Evolutionary conservation across 30 jellyfish, hydroid and myxozoan species (phyloP).

Genomic region (Hydra vulgaris): DNA sequence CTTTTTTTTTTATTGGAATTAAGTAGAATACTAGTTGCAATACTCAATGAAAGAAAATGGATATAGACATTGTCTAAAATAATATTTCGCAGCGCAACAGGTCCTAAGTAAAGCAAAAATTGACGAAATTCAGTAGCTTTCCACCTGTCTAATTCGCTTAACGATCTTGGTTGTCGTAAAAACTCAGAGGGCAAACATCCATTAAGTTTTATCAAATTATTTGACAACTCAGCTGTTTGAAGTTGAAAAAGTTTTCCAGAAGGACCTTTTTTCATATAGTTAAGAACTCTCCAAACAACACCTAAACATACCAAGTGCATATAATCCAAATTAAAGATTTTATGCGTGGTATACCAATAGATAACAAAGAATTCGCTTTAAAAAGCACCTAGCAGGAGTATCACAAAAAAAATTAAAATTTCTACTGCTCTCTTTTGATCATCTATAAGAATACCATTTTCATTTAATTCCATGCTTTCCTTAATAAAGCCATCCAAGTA

Average conservation of each 20-base stretch:
- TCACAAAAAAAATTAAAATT: background rate
- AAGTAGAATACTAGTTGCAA: constrained; percentile 18
- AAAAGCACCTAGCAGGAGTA: background rate
- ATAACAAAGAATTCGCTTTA: background rate
- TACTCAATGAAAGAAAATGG: constrained; percentile 29
- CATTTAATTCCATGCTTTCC: background rate
- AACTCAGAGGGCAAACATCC: constrained; percentile 29
- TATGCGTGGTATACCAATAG: constrained; percentile 7
- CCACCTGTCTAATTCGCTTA: constrained; percentile 35
- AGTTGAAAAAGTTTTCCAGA: constrained; percentile 19
- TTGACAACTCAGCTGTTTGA: constrained; percentile 22
- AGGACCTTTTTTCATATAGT: constrained; percentile 8
- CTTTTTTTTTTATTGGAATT: background rate
- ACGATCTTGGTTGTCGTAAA: constrained; percentile 40
- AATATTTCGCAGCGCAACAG: constrained; percentile 27
- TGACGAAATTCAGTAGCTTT: constrained; percentile 53
- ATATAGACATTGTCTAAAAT: constrained; percentile 4
- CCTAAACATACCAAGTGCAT: constrained; percentile 30
- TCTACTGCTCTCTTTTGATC: background rate
- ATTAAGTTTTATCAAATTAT: constrained; percentile 3
- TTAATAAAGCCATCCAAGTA: too few relatives aligned
- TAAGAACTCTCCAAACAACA: constrained; percentile 16
- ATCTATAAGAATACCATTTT: background rate
- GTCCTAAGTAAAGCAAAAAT: constrained; percentile 45
- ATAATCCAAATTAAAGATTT: constrained; percentile 14